These are phyloP conservation scores for Dicaeum eximium DNA, from an alignment of 2,113 vertebrate species.

Conservation along the genomic window DNA sequence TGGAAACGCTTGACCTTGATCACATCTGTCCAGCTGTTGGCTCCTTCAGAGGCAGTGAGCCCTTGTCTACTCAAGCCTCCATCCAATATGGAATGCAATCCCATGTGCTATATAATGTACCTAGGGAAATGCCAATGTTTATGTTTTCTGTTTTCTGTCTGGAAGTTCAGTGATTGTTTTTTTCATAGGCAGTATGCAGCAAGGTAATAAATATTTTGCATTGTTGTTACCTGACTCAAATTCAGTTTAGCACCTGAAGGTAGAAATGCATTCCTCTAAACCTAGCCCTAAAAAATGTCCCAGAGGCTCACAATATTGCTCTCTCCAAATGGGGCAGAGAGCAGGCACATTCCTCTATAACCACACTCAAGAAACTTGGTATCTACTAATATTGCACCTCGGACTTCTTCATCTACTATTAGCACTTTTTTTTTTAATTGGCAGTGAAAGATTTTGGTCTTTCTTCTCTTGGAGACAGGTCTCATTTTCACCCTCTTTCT, in stretches of 20 bases:
- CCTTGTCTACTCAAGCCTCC: not conserved
- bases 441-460: not conserved
- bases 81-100: not conserved
- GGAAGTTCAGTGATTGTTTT: not conserved
- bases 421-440: not conserved
- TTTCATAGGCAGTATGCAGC: not conserved
- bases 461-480: constrained; percentile 23
- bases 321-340: not conserved
- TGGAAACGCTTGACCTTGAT: not conserved
- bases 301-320: not conserved
- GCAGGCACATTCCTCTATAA: not conserved
- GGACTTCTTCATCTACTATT: not conserved
- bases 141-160: not conserved
- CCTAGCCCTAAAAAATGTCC: not conserved
- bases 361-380: not conserved
- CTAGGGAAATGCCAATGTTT: not conserved
- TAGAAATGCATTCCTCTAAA: not conserved
- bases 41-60: not conserved
- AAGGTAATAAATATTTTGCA: not conserved
- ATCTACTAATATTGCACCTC: not conserved
- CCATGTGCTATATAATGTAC: not conserved
- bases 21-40: accelerated
- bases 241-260: not conserved
- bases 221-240: not conserved
- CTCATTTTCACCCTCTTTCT: constrained; percentile 13